Base-by-base conservation (phyloP, 2,797 vertebrate species). In the Xenentodon cancila region DNA sequence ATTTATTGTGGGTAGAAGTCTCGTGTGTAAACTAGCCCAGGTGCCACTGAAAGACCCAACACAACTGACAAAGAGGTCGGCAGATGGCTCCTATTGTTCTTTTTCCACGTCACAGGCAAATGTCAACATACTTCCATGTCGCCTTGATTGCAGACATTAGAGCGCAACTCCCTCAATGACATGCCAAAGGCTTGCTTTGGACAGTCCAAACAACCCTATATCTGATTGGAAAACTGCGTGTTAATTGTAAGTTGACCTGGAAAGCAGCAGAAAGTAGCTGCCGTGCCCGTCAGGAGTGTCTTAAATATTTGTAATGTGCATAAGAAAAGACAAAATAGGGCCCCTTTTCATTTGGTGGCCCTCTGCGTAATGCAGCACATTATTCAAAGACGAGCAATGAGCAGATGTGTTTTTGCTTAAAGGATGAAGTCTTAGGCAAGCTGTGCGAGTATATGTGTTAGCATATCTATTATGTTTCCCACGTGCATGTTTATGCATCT, bases 81-180 rank as follows among this genome's bases (percentile, higher is more conserved):
- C 91, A 92, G 92, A 92, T 93, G 91, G 91, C 77, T 63, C 21
- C 58, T 59, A 87, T 92, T 91, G 82, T 91, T 84, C 34, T 73
- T 56, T 59, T 82, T 51, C 59, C 72, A 80, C 86, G 81, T 87
- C 84, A 78, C 75, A 53, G 68, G 70, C 82, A 69, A 81, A 53
- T 76, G 80, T 89, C 84, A 85, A 89, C 86, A 89, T 86, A 85
- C 89, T 89, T 89, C 84, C 72, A 76, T 89, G 87, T 89, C 89
- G 82, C 78, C 79, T 87, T 44, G 8, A 50, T 83, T 73, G 73
- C 66, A 68, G 70, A 42, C 70, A 30, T n/a, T 44, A 71, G 50
- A 74, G 53, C 61, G 63, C 81, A 77, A 58, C 68, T 53, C 44
- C 47, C 59, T 59, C 7, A 53, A 83, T 57, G 47, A 72, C 73